phyloP scores from a whole-genome alignment of 2,113 vertebrate genomes.

The Otocyon megalotis region DNA sequence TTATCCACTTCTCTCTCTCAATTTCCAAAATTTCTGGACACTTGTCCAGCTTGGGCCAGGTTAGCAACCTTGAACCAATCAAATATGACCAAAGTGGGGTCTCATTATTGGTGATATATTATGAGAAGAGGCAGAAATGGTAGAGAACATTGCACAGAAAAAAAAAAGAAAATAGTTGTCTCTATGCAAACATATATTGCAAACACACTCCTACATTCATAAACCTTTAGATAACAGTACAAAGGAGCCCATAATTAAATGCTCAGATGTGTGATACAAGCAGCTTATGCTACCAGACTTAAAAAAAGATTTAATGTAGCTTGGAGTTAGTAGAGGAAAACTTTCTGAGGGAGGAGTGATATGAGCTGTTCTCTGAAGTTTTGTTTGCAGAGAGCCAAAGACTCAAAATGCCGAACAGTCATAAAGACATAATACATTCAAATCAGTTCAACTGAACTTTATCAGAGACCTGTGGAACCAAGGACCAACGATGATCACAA shows the following conservation, averaged over 20 bases:
- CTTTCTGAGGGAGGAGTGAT: neutral
- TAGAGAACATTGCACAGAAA: neutral
- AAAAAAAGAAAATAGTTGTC: neutral
- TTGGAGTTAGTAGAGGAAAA: neutral
- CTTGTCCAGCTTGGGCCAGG: neutral
- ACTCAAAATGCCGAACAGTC: neutral
- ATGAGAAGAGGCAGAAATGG: neutral
- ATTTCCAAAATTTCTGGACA: conserved; percentile 9
- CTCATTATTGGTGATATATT: neutral
- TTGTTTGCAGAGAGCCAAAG: neutral
- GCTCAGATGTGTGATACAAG: neutral
- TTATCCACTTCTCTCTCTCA: neutral
- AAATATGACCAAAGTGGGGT: neutral
- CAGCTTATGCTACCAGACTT: neutral
- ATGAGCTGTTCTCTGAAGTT: neutral
- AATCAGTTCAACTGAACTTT: neutral
- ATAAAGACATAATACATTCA: neutral
- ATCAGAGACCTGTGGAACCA: neutral
- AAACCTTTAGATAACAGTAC: neutral
- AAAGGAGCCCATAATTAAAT: neutral
- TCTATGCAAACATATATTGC: neutral
- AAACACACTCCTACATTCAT: neutral
- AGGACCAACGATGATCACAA: neutral
- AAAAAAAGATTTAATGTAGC: neutral
- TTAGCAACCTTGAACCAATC: neutral